Evolutionary conservation across 1,140 invertebrate genomes (phyloP).

Genomic region (Stegodyphus mimosarum): DNA sequence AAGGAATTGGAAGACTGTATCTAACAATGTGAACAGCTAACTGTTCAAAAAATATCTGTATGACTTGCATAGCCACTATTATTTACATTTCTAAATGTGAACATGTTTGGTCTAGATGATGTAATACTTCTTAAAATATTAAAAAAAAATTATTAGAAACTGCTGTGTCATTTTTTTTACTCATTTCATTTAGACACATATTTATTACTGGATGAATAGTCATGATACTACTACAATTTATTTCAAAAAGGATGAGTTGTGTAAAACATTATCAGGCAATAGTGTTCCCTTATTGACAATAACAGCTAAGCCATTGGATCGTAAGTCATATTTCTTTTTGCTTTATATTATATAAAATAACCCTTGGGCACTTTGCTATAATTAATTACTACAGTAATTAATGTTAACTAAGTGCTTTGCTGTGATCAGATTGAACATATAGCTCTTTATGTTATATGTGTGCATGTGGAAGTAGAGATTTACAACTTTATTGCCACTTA

Average conservation of each 20-base stretch:
- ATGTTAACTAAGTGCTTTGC: no score
- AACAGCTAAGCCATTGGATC: conserved; percentile 71
- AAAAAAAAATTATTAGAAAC: conserved; percentile 16
- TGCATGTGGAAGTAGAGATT: no score
- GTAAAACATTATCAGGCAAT: conserved; percentile 80
- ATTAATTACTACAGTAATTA: no score
- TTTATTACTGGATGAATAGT: conserved; percentile 74
- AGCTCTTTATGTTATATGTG: no score
- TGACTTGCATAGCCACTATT: conserved; percentile 2
- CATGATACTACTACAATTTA: conserved; percentile 67
- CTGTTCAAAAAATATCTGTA: no score
- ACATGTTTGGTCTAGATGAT: neutral
- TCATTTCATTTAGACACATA: conserved; percentile 72
- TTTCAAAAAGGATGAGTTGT: conserved; percentile 77
- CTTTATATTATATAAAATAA: neutral
- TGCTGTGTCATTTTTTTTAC: conserved; percentile 43
- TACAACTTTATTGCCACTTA: no score
- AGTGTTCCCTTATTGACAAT: conserved; percentile 83
- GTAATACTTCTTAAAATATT: conserved; percentile 37
- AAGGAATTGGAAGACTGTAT: no score
- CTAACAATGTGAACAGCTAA: no score
- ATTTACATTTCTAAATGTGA: neutral
- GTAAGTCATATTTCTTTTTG: conserved; percentile 28
- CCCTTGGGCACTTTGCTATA: no score
- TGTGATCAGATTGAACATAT: no score